Percentiles rank a stretch among this genome's conserved stretches.
phyloP scores from a whole-genome alignment of 2,113 vertebrate genomes.

The Neolamprologus hecqui region DNA sequence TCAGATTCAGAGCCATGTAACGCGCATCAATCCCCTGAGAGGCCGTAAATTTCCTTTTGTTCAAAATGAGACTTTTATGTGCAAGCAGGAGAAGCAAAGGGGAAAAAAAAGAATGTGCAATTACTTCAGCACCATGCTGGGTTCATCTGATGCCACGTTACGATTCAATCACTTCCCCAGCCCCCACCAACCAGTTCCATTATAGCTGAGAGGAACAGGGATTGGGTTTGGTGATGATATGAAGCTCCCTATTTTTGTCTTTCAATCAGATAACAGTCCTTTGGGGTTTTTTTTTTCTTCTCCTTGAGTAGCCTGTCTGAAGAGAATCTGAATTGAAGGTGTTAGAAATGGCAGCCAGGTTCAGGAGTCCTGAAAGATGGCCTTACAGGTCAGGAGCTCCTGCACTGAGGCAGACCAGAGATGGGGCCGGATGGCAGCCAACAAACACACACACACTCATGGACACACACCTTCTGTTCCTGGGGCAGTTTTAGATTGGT shows the following conservation, averaged over 20 bases:
- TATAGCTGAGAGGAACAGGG: conserved; percentile 17
- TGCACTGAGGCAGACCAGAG: not conserved
- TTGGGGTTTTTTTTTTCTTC: not conserved
- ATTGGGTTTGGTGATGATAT: conserved; percentile 32
- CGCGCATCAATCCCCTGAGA: conserved; percentile 18
- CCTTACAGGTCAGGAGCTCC: conserved; percentile 7
- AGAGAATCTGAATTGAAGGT: not conserved
- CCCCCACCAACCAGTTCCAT: conserved; percentile 3
- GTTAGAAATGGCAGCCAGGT: not conserved
- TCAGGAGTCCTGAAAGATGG: not conserved
- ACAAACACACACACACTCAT: not conserved
- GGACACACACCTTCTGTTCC: not conserved
- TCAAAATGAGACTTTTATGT: conserved; percentile 43
- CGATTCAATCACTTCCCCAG: conserved; percentile 29
- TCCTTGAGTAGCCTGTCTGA: not conserved
- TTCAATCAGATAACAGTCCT: conserved; percentile 18
- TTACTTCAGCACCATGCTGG: conserved; percentile 48
- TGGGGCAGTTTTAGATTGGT: conserved; percentile 51
- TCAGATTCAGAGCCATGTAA: not conserved
- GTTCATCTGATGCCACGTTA: conserved; percentile 49
- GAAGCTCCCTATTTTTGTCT: conserved; percentile 26
- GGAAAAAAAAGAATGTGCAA: conserved; percentile 12
- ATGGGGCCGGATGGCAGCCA: conserved; percentile 22
- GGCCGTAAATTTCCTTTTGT: conserved; percentile 15
- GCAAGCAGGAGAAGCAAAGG: not conserved